Evolutionary conservation across 2,113 vertebrate genomes (phyloP).

Genomic region (Mesembrinibis cayennensis): DNA sequence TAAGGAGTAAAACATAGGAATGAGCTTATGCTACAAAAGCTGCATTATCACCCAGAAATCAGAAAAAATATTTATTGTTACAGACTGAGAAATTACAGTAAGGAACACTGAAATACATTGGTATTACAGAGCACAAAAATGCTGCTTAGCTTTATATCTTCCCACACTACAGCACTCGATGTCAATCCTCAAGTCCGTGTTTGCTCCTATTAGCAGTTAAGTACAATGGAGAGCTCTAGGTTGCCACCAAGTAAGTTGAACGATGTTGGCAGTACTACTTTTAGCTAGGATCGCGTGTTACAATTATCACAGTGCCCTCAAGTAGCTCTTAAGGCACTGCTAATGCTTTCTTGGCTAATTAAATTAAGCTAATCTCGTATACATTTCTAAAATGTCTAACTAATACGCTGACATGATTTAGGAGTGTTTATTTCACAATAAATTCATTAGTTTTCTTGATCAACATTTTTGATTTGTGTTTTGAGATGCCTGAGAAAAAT

Average conservation of each 20-base stretch:
- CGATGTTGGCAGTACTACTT: background rate
- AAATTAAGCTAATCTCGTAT: slow-evolving; percentile 52
- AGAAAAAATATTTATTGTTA: background rate
- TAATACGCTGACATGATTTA: background rate
- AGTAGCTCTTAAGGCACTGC: slow-evolving; percentile 38
- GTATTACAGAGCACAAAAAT: background rate
- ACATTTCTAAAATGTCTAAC: slow-evolving; percentile 24
- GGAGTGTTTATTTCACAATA: background rate
- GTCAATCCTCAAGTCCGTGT: background rate
- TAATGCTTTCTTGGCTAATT: slow-evolving; percentile 54
- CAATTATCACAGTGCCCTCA: slow-evolving; percentile 40
- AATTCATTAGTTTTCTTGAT: background rate
- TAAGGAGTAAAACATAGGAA: fast-evolving
- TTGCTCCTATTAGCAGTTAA: slow-evolving; percentile 28
- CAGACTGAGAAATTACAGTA: background rate
- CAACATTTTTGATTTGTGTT: background rate
- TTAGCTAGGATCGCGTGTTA: background rate
- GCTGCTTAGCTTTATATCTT: background rate
- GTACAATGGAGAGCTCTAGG: slow-evolving; percentile 64
- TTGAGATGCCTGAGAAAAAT: background rate
- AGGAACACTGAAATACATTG: background rate
- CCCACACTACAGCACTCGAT: background rate
- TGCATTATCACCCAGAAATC: background rate
- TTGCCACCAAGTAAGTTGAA: background rate
- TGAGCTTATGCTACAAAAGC: background rate